Conservation (phyloP, 64 coral and sea anemone species). For the Cladopsammia gracilis region DNA sequence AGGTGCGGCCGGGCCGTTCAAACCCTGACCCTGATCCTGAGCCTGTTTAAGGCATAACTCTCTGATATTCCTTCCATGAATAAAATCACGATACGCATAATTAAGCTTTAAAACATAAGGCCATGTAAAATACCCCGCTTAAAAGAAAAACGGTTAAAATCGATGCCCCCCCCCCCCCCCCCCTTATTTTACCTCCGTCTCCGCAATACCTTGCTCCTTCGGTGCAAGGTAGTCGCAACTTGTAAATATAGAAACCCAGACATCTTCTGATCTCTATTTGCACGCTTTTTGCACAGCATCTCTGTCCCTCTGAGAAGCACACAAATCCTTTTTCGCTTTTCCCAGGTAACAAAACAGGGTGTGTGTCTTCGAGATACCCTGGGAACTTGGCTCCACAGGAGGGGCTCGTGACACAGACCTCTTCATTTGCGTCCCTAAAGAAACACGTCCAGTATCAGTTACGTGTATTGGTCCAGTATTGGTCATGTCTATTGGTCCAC, state of each 20-base stretch:
- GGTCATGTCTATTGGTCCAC: no score
- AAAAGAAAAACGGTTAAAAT: no score
- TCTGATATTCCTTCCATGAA: no score
- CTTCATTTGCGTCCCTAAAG: background rate
- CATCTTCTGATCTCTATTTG: slow-evolving; percentile 3
- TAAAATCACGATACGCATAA: no score
- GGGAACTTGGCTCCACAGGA: slow-evolving; percentile 29
- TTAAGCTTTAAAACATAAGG: no score
- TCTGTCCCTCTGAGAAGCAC: slow-evolving; percentile 11
- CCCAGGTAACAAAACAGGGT: background rate
- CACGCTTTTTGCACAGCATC: slow-evolving; percentile 11
- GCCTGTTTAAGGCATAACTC: no score
- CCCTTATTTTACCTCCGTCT: background rate
- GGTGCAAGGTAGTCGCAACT: background rate
- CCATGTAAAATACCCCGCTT: no score
- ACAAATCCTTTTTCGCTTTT: background rate
- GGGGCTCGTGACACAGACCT: background rate
- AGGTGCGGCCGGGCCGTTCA: no score
- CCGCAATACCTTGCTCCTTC: slow-evolving; percentile 24
- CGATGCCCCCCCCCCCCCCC: no score
- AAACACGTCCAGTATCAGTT: no score
- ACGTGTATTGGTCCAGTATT: no score
- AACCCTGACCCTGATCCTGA: no score
- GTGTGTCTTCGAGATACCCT: slow-evolving; percentile 5
- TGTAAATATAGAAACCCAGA: slow-evolving; percentile 30